phyloP scores from a whole-genome alignment of 2,113 vertebrate genomes.

The Plectropomus leopardus region DNA sequence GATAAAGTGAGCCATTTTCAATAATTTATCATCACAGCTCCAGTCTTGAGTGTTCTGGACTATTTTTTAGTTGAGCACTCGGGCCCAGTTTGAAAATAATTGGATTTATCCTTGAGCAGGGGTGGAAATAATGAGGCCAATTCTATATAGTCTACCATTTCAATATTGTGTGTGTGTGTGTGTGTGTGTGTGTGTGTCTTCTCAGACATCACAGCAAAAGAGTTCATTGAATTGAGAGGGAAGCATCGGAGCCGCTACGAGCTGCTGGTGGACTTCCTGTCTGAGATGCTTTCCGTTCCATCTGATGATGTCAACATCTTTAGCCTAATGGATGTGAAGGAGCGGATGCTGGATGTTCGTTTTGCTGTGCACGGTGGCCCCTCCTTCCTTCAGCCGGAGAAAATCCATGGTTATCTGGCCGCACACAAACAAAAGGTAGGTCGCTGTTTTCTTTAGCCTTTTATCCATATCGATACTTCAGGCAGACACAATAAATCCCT shows the following conservation, averaged over 20 bases:
- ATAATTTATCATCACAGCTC: conserved; percentile 36
- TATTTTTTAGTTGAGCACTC: conserved; percentile 24
- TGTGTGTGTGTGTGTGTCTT: conserved; percentile 28
- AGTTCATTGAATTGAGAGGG: conserved; percentile 86
- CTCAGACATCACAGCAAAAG: conserved; percentile 87
- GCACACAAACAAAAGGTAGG: conserved; percentile 87
- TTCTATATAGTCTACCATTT: neutral
- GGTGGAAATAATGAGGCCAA: conserved; percentile 55
- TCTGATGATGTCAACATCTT: conserved; percentile 84
- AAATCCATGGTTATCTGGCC: conserved; percentile 86
- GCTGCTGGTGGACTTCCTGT: conserved; percentile 85
- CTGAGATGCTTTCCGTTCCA: conserved; percentile 84
- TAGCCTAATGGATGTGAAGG: conserved; percentile 82
- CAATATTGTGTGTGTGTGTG: conserved; percentile 13
- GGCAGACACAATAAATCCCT: neutral
- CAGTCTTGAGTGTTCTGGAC: conserved; percentile 13
- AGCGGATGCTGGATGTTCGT: conserved; percentile 84
- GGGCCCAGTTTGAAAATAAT: conserved; percentile 46
- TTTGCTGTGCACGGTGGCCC: conserved; percentile 79
- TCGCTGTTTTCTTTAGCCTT: neutral
- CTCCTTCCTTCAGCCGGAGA: conserved; percentile 85
- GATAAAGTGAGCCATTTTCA: conserved; percentile 36
- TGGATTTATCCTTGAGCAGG: conserved; percentile 47
- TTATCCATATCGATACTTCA: neutral
- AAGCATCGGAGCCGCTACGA: conserved; percentile 79